phyloP scores from a whole-genome alignment of 2,113 vertebrate genomes.

The Chloropsis cyanopogon region DNA sequence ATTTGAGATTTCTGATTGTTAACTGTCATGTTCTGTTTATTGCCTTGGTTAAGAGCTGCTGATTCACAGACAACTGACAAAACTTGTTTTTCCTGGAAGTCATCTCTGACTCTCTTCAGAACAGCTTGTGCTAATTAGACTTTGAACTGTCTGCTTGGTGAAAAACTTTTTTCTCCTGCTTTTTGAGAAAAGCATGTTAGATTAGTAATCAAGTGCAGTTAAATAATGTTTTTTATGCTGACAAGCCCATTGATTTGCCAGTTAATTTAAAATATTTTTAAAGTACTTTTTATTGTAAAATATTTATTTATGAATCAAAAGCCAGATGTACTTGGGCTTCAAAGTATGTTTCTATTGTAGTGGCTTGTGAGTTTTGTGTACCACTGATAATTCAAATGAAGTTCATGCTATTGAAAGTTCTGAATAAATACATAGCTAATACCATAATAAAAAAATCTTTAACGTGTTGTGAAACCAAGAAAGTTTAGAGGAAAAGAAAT shows the following conservation, averaged over 20 bases:
- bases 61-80: neutral
- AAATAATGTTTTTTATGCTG: neutral
- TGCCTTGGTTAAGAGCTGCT: neutral
- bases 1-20: neutral
- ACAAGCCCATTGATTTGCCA: neutral
- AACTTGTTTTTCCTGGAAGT: neutral
- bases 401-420: neutral
- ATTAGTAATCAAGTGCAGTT: neutral
- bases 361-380: neutral
- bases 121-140: constrained; percentile 10
- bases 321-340: neutral
- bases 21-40: neutral
- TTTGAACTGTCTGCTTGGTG: neutral
- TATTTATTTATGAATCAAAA: neutral
- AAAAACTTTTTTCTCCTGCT: constrained; percentile 5
- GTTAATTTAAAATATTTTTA: neutral
- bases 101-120: neutral
- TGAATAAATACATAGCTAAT: neutral
- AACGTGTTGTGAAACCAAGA: neutral
- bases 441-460: neutral
- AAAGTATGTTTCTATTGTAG: neutral
- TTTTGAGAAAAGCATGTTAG: constrained; percentile 37
- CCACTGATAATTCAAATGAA: neutral
- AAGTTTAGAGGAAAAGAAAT: neutral
- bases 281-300: neutral